These are phyloP conservation scores for Thymelicus acteon DNA, from an alignment of 2,888 invertebrate genomes.

Conservation along the genomic window DNA sequence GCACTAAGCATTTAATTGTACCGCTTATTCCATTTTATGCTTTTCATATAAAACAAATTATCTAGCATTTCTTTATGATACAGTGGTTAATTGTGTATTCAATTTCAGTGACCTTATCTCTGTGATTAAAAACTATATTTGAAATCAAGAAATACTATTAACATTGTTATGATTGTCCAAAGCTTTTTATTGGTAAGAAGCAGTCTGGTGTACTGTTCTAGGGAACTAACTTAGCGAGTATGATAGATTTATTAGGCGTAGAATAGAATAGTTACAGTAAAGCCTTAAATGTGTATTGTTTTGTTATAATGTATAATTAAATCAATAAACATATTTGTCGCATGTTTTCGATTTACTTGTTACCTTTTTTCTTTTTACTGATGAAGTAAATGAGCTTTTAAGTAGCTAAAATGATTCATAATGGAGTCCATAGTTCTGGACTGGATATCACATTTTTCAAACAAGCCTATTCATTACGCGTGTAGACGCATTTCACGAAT, in stretches of 20 bases:
- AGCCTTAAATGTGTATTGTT: conserved; percentile 46
- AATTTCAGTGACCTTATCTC: conserved; percentile 39
- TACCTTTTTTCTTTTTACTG: background rate
- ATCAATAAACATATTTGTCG: conserved; percentile 60
- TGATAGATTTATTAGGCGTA: conserved; percentile 47
- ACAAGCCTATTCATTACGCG: too few species aligned
- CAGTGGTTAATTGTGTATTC: conserved; percentile 16
- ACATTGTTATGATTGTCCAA: conserved; percentile 49
- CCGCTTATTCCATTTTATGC: conserved; percentile 21
- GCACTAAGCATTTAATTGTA: conserved; percentile 30
- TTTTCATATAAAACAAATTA: conserved; percentile 12
- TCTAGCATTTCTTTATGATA: conserved; percentile 1
- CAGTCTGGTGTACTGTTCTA: conserved; percentile 41
- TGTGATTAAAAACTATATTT: conserved; percentile 46
- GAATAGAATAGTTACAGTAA: conserved; percentile 36
- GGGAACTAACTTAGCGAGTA: conserved; percentile 29
- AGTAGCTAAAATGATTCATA: too few species aligned
- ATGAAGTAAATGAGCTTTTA: too few species aligned
- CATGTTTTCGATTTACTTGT: conserved; percentile 40
- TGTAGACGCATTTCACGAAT: too few species aligned
- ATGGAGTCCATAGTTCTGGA: too few species aligned
- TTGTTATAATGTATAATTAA: conserved; percentile 46
- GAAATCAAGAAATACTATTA: conserved; percentile 44
- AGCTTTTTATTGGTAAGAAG: conserved; percentile 51
- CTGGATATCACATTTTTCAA: too few species aligned